phyloP scores from a whole-genome alignment of 2,888 invertebrate species.

The Seira musarum region DNA sequence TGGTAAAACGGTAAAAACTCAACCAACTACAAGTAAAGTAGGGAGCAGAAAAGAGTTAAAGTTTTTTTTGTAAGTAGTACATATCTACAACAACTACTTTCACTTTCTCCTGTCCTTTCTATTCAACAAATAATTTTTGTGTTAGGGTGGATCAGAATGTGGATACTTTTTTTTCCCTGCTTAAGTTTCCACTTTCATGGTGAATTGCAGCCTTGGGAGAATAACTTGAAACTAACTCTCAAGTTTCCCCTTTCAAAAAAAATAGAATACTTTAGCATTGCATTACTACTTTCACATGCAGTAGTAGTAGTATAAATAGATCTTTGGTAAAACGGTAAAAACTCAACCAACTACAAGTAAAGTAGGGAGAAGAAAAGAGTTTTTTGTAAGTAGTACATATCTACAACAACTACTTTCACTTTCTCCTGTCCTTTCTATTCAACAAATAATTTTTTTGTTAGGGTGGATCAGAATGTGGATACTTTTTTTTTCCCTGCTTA shows the following conservation, averaged over 20 bases:
- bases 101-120: not conserved
- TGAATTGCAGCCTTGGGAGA: constrained; percentile 52
- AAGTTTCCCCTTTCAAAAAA: constrained; percentile 29
- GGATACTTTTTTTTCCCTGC: constrained; percentile 1
- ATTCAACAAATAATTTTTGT: constrained; percentile 11
- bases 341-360: not conserved
- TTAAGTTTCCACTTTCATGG: constrained; percentile 38
- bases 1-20: not conserved
- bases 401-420: not conserved
- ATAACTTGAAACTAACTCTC: constrained; percentile 38
- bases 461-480: not conserved
- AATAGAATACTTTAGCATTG: not conserved
- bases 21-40: not conserved
- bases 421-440: not conserved
- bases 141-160: not conserved
- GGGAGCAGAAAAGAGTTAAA: not conserved
- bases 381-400: constrained; percentile 1
- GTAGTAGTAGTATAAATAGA: too few species aligned
- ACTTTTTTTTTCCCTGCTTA: not conserved
- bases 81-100: not conserved
- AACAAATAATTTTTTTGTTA: constrained; percentile 5
- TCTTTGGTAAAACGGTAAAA: too few species aligned
- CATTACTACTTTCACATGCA: too few species aligned
- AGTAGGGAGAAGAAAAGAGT: not conserved
- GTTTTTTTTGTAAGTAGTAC: not conserved